phyloP scores from a whole-genome alignment of 2,888 invertebrate genomes.

The Eupithecia tripunctaria region DNA sequence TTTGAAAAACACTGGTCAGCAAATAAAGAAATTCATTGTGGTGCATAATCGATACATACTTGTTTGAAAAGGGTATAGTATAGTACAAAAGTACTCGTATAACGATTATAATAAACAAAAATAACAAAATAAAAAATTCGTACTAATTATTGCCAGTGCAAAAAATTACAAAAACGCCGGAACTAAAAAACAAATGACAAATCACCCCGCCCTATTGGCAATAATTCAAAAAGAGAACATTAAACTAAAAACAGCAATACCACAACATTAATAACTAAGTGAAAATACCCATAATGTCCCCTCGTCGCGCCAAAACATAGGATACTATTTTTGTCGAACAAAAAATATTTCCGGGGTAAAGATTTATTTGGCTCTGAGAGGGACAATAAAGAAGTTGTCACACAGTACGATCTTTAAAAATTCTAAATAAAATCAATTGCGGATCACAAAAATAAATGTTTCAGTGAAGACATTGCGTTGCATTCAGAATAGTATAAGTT shows the following conservation, averaged over 20 bases:
- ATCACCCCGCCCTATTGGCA: slow-evolving; percentile 47
- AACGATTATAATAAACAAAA: background rate
- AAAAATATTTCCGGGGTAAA: slow-evolving; percentile 78
- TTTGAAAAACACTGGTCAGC: too few species aligned
- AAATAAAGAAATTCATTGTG: too few species aligned
- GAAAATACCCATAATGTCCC: slow-evolving; percentile 54
- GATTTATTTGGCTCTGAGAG: slow-evolving; percentile 63
- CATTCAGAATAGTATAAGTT: background rate
- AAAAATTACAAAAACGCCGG: slow-evolving; percentile 43
- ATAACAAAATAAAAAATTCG: background rate
- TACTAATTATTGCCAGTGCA: slow-evolving; percentile 10
- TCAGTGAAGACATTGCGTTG: background rate
- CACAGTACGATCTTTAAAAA: background rate
- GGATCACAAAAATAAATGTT: background rate
- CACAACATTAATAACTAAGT: slow-evolving; percentile 62
- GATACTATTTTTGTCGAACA: slow-evolving; percentile 82
- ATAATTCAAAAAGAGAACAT: slow-evolving; percentile 53
- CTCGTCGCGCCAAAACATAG: slow-evolving; percentile 72
- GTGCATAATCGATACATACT: too few species aligned
- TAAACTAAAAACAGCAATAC: slow-evolving; percentile 59
- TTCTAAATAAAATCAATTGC: background rate
- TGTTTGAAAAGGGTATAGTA: too few species aligned
- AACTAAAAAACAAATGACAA: slow-evolving; percentile 54
- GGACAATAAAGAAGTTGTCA: slow-evolving; percentile 8
- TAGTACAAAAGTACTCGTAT: background rate